These are phyloP conservation scores for Miniopterus natalensis DNA, from an alignment of 2,113 vertebrate species.

Conservation along the genomic window DNA sequence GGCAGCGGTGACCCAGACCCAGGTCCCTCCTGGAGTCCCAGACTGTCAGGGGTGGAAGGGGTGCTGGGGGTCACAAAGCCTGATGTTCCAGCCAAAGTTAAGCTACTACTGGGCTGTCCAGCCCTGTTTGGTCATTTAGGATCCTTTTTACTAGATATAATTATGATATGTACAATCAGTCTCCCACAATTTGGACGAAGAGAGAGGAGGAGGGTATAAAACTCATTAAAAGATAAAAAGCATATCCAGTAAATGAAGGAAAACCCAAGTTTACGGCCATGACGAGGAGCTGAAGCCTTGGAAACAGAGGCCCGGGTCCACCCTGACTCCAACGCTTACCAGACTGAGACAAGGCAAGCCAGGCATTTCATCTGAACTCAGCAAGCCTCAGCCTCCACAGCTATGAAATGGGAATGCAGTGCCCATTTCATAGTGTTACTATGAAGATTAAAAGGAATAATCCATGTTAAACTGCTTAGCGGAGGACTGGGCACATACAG, in stretches of 20 bases:
- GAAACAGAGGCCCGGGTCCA: background rate
- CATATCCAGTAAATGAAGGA: background rate
- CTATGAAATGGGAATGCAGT: background rate
- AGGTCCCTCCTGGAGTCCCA: background rate
- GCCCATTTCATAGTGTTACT: background rate
- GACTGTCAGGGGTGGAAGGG: background rate
- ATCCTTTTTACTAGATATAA: background rate
- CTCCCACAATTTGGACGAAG: background rate
- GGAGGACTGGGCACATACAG: background rate
- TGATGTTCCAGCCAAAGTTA: background rate
- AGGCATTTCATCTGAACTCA: background rate
- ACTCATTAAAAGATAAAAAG: background rate
- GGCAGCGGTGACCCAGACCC: background rate
- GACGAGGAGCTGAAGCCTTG: background rate
- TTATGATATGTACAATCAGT: background rate
- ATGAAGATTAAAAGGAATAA: background rate
- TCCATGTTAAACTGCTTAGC: background rate
- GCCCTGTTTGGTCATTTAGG: background rate
- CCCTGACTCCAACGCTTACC: background rate
- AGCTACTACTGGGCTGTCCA: background rate
- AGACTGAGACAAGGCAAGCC: background rate
- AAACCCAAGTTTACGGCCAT: background rate
- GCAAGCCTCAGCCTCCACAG: background rate
- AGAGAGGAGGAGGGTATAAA: background rate
- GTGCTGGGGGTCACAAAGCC: background rate